Percentiles rank a stretch among this genome's conserved stretches.
Conservation (phyloP, 1,140 invertebrate genomes). For the Archivesica marissinica region DNA sequence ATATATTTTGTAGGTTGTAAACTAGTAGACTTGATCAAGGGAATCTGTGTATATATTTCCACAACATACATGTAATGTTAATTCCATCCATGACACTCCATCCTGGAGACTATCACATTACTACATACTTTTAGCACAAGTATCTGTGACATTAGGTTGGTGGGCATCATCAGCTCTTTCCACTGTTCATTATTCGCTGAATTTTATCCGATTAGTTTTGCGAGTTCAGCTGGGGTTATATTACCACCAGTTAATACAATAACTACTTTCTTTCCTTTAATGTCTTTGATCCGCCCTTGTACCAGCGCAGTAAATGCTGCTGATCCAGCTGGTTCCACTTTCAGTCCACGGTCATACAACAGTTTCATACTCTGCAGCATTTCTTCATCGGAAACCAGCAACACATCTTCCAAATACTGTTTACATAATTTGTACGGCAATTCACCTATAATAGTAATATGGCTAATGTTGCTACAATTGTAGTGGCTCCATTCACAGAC, state of each 20-base stretch:
- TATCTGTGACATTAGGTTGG: too few relatives aligned
- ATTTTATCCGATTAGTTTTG: constrained; percentile 49
- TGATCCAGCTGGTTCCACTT: constrained; percentile 81
- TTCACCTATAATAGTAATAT: constrained; percentile 64
- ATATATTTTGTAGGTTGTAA: too few relatives aligned
- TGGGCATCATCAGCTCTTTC: too few relatives aligned
- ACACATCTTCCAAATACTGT: constrained; percentile 75
- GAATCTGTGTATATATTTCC: too few relatives aligned
- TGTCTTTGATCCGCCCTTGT: constrained; percentile 73
- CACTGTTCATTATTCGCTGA: too few relatives aligned
- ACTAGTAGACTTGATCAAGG: too few relatives aligned
- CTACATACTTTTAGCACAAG: too few relatives aligned
- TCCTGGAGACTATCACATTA: too few relatives aligned
- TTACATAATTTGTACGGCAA: constrained; percentile 75
- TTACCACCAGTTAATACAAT: constrained; percentile 79
- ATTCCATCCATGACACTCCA: too few relatives aligned
- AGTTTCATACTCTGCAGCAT: constrained; percentile 70
- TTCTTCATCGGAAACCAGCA: constrained; percentile 79
- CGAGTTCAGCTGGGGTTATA: constrained; percentile 74
- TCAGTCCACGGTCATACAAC: constrained; percentile 77
- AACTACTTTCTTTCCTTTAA: constrained; percentile 77
- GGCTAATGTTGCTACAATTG: neutral
- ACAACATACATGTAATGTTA: too few relatives aligned
- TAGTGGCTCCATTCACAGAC: too few relatives aligned
- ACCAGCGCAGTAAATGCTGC: constrained; percentile 79